Conservation (phyloP, 2,113 vertebrate species). For the Xerus inauris region DNA sequence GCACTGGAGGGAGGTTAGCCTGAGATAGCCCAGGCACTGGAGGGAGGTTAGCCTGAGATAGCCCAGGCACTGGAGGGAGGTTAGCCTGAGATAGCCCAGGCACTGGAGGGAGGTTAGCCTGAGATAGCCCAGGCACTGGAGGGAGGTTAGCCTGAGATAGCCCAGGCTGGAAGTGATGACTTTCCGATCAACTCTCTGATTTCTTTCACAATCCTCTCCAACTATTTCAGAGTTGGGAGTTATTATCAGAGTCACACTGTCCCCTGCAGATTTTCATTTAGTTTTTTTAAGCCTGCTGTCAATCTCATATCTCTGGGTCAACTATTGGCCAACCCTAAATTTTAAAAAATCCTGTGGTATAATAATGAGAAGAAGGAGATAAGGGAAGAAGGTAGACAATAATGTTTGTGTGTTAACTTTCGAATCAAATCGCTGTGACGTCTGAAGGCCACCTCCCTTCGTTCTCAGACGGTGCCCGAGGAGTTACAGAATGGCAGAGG, state of each 20-base stretch:
- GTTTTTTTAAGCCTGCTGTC: neutral
- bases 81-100: too few species aligned
- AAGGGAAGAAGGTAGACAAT: too few species aligned
- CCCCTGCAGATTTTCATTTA: neutral
- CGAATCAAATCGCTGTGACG: neutral
- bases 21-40: too few species aligned
- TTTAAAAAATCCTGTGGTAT: neutral
- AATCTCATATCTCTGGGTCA: neutral
- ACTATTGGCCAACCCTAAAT: neutral
- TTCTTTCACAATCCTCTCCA: neutral
- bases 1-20: too few species aligned
- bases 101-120: too few species aligned
- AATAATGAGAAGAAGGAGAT: neutral
- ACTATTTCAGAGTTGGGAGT: too few species aligned
- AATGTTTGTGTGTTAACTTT: rapidly evolving
- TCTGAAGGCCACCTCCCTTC: neutral
- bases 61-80: too few species aligned
- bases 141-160: too few species aligned
- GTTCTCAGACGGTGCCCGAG: constrained; percentile 94
- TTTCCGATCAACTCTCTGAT: neutral
- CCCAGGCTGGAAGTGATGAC: rapidly evolving
- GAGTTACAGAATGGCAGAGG: constrained; percentile 96
- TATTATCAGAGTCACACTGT: too few species aligned
- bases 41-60: too few species aligned
- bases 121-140: too few species aligned